Conservation (phyloP, 2,113 vertebrate species). For the Phaethon lepturus region DNA sequence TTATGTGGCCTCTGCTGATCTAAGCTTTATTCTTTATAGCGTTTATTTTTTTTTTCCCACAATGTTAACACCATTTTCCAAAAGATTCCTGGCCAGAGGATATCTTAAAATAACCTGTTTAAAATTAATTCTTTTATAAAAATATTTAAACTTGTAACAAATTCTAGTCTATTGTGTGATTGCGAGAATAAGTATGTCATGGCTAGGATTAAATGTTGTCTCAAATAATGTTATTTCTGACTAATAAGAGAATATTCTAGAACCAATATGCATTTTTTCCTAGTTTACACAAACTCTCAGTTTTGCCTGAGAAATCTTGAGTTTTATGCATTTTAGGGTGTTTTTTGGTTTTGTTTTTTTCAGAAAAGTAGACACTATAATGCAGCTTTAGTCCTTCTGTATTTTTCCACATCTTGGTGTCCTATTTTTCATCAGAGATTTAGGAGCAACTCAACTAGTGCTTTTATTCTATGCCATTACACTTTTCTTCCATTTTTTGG, state of each 20-base stretch:
- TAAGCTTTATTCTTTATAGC: background rate
- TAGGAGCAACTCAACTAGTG: background rate
- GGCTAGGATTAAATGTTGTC: background rate
- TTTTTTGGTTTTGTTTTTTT: background rate
- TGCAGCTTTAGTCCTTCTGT: background rate
- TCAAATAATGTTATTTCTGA: background rate
- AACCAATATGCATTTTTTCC: background rate
- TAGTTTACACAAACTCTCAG: background rate
- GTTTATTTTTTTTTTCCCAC: background rate
- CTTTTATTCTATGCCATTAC: background rate
- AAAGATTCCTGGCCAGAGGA: background rate
- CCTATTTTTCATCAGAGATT: background rate
- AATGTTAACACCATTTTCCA: background rate
- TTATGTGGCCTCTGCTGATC: background rate
- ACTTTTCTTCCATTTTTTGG: background rate
- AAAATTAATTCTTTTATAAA: background rate
- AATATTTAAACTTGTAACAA: background rate
- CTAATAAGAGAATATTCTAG: background rate
- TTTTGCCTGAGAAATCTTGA: background rate
- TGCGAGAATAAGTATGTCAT: background rate
- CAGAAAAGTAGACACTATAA: background rate
- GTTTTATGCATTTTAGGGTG: background rate
- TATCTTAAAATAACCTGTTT: background rate
- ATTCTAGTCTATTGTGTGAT: background rate
- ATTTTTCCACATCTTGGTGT: background rate